phyloP scores from a whole-genome alignment of 2,888 invertebrate genomes.

The Tipula lateralis region DNA sequence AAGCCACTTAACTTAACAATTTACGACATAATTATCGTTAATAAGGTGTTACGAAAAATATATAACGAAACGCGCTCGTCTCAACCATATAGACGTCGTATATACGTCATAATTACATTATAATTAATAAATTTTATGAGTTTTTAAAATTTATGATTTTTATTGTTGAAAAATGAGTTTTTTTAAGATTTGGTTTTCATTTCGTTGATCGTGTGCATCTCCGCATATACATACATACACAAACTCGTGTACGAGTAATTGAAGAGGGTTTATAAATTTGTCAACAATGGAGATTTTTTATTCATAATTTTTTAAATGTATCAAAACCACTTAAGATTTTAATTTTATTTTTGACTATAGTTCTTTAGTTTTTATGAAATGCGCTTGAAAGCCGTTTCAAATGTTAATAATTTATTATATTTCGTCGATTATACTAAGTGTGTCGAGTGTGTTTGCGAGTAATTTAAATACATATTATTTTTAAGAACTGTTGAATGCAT shows the following conservation, averaged over 20 bases:
- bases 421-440: neutral
- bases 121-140: neutral
- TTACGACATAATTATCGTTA: neutral
- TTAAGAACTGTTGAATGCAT: neutral
- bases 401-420: neutral
- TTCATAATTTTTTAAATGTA: neutral
- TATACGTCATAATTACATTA: neutral
- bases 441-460: neutral
- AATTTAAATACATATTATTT: neutral
- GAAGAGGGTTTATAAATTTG: constrained; percentile 11
- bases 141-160: neutral
- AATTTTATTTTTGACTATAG: neutral
- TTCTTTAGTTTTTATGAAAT: neutral
- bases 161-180: neutral
- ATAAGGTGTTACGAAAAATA: constrained; percentile 24
- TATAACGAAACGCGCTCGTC: neutral
- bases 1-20: neutral
- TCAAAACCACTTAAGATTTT: neutral
- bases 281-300: neutral
- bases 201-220: neutral
- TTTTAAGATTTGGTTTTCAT: neutral
- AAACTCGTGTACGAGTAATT: neutral
- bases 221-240: neutral
- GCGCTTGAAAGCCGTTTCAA: neutral
- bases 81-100: no score